These are phyloP conservation scores for Troides oblongomaculatus DNA, from an alignment of 2,888 invertebrate species.

Conservation along the genomic window DNA sequence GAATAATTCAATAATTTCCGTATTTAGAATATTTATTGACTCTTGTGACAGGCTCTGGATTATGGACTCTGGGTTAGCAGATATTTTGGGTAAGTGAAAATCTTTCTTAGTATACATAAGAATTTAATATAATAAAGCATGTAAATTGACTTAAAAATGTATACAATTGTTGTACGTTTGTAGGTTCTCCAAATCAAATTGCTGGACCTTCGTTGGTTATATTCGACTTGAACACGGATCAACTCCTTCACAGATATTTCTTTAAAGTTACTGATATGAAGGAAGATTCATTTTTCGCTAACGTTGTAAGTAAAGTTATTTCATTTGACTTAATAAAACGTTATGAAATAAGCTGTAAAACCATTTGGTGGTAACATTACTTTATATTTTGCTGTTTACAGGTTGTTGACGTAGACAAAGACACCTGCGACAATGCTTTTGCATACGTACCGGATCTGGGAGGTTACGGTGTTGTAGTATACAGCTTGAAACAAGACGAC, in stretches of 20 bases:
- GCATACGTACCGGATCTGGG: conserved; percentile 90
- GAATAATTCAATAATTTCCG: conserved; percentile 84
- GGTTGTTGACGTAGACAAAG: conserved; percentile 85
- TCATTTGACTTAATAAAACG: neutral
- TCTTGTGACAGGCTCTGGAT: conserved; percentile 90
- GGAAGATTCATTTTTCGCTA: conserved; percentile 89
- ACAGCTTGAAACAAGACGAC: conserved; percentile 85
- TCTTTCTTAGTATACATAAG: too few relatives aligned
- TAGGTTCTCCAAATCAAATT: conserved; percentile 76
- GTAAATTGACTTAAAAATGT: too few relatives aligned
- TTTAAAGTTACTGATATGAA: conserved; percentile 85
- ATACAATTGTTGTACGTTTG: conserved; percentile 25
- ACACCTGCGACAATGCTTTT: conserved; percentile 86
- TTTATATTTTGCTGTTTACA: conserved; percentile 41
- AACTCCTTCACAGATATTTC: conserved; percentile 83
- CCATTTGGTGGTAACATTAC: too few relatives aligned
- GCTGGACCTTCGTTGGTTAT: conserved; percentile 83
- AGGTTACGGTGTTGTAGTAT: conserved; percentile 88
- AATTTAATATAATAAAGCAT: too few relatives aligned
- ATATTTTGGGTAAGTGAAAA: conserved; percentile 81
- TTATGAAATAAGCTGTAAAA: too few relatives aligned
- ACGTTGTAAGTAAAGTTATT: conserved; percentile 81
- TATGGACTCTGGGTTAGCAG: conserved; percentile 88
- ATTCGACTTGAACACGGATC: conserved; percentile 88
- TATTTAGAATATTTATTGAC: conserved; percentile 87